These are phyloP conservation scores for Pyrrhura leucotis DNA, from an alignment of 2,797 vertebrate genomes.

Conservation along the genomic window DNA sequence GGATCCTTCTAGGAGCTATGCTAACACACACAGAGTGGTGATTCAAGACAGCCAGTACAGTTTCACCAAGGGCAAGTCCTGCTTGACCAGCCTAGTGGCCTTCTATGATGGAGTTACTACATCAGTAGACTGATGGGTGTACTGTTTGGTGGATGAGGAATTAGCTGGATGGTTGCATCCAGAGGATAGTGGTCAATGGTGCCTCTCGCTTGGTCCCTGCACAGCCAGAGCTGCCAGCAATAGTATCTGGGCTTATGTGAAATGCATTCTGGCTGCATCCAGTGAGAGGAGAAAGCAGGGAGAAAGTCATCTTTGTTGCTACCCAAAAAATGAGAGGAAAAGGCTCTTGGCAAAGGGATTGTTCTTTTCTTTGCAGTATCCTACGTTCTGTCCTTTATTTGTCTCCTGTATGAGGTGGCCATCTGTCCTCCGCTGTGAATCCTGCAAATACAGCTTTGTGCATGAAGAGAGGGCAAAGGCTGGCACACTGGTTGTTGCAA, in stretches of 20 bases:
- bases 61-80: background rate
- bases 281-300: background rate
- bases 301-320: background rate
- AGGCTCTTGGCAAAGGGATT: background rate
- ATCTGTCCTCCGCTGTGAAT: background rate
- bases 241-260: no score
- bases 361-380: no score
- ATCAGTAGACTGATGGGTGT: background rate
- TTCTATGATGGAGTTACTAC: accelerated
- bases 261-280: no score
- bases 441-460: background rate
- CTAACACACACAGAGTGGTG: background rate
- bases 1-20: background rate
- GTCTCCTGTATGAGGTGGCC: no score
- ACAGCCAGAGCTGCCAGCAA: background rate
- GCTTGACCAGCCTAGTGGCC: no score
- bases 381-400: background rate
- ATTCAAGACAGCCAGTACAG: background rate
- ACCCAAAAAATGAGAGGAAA: no score
- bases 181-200: background rate
- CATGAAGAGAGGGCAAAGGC: background rate
- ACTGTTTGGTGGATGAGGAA: background rate
- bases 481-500: background rate
- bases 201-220: background rate
- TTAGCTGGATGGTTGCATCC: accelerated